Evolutionary conservation across 2,888 invertebrate genomes (phyloP).

Genomic region (Cephus spinipes): DNA sequence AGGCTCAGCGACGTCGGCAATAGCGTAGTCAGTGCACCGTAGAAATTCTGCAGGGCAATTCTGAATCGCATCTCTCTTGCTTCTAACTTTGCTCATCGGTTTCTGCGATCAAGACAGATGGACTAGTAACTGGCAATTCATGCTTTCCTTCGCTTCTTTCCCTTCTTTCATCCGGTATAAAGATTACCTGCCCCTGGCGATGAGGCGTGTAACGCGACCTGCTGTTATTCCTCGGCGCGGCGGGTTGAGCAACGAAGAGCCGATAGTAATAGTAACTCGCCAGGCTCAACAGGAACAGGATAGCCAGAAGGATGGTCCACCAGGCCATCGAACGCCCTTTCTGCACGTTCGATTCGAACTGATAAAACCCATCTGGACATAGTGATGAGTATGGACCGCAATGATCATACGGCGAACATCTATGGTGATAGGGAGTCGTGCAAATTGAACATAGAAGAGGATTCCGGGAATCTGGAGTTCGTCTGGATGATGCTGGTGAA

Average conservation of each 20-base stretch:
- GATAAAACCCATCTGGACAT: no score
- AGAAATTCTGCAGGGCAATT: conserved; percentile 40
- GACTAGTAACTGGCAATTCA: background rate
- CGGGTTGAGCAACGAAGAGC: conserved; percentile 8
- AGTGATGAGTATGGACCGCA: no score
- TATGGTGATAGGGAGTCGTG: background rate
- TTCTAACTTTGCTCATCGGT: background rate
- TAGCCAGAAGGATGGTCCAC: background rate
- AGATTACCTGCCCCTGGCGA: no score
- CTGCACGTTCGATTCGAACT: background rate
- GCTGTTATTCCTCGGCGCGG: conserved; percentile 8
- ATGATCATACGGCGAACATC: background rate
- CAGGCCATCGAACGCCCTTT: background rate
- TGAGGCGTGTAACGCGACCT: background rate
- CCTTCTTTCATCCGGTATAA: no score
- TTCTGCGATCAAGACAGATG: conserved; percentile 4
- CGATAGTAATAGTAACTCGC: conserved; percentile 11
- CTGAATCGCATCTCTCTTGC: conserved; percentile 32
- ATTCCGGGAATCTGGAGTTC: no score
- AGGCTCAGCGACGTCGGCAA: background rate
- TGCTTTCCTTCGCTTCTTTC: no score
- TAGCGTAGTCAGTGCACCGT: conserved; percentile 13
- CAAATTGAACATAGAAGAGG: background rate
- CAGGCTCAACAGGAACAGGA: background rate
- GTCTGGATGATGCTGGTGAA: no score